Base-by-base conservation (phyloP, 2,888 invertebrate species). In the Ectemnius continuus region DNA sequence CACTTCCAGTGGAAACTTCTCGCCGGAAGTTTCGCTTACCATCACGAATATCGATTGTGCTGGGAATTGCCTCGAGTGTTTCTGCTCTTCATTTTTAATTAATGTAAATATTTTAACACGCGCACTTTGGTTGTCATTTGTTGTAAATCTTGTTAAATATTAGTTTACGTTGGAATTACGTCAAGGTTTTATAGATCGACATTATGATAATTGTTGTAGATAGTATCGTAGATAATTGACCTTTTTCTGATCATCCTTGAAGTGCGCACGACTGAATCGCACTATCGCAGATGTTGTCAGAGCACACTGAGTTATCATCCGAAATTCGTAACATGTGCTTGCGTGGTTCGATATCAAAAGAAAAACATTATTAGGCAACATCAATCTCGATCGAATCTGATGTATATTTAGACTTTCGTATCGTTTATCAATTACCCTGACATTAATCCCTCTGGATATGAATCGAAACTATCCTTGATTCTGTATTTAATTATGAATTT, bases 321-420 rank as follows among this genome's bases (percentile, higher is more conserved):
- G 23, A 48, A 23, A 62, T 23, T 6, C 26, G 18, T 14, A 11
- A 16, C 62, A 62, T n/a, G 26, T 48, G 48, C 11, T 23, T 56
- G n/a, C 20, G 48, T 65, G 16, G 47, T 62, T 36, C 23, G 62
- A 23, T 62, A 62, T 62, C 48, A 36, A 48, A 20, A n/a, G 48
- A 62, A 62, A 62, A 62, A 48, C 26, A 62, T 14, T 36, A 62
- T 62, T 48, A 23, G n/a, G 47, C 14, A 45, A 23, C 18, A 46
- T 46, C 20, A 47, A 61, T n/a, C 20, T 61, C 18, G 20, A 46
- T 16, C n/a, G 36, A 4, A 36, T 36, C 36, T 36, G 8, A 36
- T 36, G 36, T 36, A 36, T 8, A 36, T 6, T 36, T 36, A 36
- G 36, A 36, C 36, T 11, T 36, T 36, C 8, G 36, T 36, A 36